Evolutionary conservation across 2,888 invertebrate species (phyloP), one percentile per base, ranked within the genome.

Genomic region (Pollenia angustigena): DNA sequence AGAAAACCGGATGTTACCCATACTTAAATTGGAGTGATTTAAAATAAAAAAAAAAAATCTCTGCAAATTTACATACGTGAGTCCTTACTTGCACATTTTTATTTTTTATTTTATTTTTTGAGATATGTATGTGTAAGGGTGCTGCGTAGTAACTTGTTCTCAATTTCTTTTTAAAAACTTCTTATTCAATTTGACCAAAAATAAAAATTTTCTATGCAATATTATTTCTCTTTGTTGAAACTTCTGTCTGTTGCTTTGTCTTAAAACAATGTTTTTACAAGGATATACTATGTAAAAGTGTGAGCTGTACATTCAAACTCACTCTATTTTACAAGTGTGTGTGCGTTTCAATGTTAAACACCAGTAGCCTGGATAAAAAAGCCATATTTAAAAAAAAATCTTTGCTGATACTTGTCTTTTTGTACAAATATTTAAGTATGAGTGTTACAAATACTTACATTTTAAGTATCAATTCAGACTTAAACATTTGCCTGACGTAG

Each of bases 381-480:
- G 71, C 50, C 71, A 64, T 72, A 64, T 78, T 71, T 64, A 56
- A 48, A 82, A 82, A 82, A 82, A 46, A 81, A 66, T 81, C 52
- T 40, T 56, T 64, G 23, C 23, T 23, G 40, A 83, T 23, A n/a
- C 18, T 50, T 52, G 42, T 18, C 50, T 52, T 42, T 42, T 46
- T 3, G 32, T 66, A 75, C 68, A 74, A 52, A 60, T 23, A 62
- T 58, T 69, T 80, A 52, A 64, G 71, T 58, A 64, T 46, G 46
- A 79, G 79, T 80, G 80, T 78, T 56, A 80, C 83, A 82, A 83
- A 80, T 80, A 80, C 83, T 82, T 86, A 69, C 75, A 83, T 16
- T 71, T 69, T 56, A 75, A 83, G 82, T 83, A 86, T 76, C 86
- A 83, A 79, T 85, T 75, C 56, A 80, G 50, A 64, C 3, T 56